These are phyloP conservation scores for Lepidonotus clava DNA, from an alignment of 2,888 invertebrate genomes.

Conservation along the genomic window DNA sequence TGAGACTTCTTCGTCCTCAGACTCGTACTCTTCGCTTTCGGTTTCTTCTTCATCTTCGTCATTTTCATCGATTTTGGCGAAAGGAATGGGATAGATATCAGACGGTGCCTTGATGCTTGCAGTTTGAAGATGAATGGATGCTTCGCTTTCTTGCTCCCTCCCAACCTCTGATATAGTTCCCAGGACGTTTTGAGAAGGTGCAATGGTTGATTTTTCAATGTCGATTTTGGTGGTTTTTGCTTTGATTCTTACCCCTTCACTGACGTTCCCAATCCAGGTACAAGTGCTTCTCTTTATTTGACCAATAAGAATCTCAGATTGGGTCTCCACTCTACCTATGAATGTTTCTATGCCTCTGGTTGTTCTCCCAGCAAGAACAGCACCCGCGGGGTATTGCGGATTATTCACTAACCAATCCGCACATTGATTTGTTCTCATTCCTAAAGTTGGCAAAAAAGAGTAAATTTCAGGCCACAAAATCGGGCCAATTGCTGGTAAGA, in stretches of 20 bases:
- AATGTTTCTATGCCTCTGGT: background rate
- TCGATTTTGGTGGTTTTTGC: background rate
- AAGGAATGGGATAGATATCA: too few relatives aligned
- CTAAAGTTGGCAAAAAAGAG: conserved; percentile 14
- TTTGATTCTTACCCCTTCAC: background rate
- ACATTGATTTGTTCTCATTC: background rate
- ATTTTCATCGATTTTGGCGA: background rate
- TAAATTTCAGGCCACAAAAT: background rate
- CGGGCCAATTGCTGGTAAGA: background rate
- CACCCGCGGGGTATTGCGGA: background rate
- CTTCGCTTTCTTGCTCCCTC: background rate
- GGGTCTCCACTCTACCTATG: background rate
- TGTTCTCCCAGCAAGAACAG: background rate
- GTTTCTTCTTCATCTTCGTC: conserved; percentile 35
- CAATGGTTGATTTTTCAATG: background rate
- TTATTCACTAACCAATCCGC: conserved; percentile 15
- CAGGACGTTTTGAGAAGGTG: background rate
- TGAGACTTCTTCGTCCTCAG: conserved; percentile 41
- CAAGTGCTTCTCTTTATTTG: background rate
- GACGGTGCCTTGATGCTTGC: too few relatives aligned
- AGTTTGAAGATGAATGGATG: too few relatives aligned
- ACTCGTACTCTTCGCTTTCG: conserved; percentile 33
- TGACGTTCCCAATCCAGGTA: conserved; percentile 23
- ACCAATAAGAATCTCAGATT: background rate
- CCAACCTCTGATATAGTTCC: background rate